These are phyloP conservation scores for Campylomormyrus numenius DNA, from an alignment of 2,113 vertebrate species.

Conservation along the genomic window DNA sequence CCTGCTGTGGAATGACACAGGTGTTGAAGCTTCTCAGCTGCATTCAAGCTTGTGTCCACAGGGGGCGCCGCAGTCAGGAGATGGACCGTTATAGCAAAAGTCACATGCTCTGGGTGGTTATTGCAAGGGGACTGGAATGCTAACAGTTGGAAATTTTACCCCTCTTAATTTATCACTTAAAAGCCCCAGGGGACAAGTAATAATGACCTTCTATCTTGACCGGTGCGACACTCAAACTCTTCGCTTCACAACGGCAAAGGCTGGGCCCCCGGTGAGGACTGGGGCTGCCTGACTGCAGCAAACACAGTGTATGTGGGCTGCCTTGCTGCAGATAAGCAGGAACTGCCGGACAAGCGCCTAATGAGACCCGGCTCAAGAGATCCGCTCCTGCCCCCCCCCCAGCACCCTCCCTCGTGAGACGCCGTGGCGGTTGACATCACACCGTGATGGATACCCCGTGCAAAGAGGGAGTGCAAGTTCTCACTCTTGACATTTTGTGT, in stretches of 20 bases:
- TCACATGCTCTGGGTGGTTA: background rate
- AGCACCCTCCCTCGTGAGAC: background rate
- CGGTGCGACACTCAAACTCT: background rate
- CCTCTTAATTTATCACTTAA: background rate
- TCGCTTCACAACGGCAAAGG: background rate
- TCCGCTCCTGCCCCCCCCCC: background rate
- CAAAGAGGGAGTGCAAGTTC: background rate
- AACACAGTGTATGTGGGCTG: background rate
- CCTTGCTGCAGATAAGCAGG: background rate
- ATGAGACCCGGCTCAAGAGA: background rate
- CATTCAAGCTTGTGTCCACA: background rate
- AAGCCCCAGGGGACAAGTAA: background rate
- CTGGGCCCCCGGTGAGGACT: background rate
- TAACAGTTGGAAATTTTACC: background rate
- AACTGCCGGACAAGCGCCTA: background rate
- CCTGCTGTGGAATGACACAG: background rate
- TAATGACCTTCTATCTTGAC: background rate
- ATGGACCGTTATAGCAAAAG: background rate
- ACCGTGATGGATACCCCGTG: background rate
- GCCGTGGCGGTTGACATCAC: background rate
- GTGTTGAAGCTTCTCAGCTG: background rate
- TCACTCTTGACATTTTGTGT: conserved; percentile 15
- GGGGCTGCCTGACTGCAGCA: background rate
- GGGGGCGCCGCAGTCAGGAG: background rate
- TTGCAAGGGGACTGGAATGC: background rate